A percentile compares a stretch with the other conserved stretches of the same genome.
These are phyloP conservation scores for Xiphophorus hellerii DNA, from an alignment of 2,113 vertebrate genomes.

Conservation along the genomic window DNA sequence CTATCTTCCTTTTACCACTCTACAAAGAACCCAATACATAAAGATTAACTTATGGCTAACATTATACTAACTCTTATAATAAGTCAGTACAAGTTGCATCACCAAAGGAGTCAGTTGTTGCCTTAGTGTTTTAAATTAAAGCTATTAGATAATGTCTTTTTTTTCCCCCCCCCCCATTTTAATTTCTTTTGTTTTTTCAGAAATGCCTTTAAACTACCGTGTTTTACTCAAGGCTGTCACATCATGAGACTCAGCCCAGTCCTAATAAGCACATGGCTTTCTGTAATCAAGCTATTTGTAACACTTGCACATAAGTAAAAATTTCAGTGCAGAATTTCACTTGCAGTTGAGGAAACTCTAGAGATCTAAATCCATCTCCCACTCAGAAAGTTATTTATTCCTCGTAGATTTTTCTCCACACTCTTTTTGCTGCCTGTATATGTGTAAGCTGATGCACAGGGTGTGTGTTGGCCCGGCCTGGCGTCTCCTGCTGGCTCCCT, in stretches of 20 bases:
- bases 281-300: neutral
- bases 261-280: neutral
- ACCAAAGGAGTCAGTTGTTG: no score
- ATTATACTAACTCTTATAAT: no score
- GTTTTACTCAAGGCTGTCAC: neutral
- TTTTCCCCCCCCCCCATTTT: no score
- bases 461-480: slow-evolving; percentile 52
- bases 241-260: neutral
- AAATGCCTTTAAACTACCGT: neutral
- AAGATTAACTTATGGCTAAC: neutral
- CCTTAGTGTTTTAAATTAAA: no score
- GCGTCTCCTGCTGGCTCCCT: slow-evolving; percentile 65
- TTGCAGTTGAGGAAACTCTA: neutral
- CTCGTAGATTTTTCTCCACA: slow-evolving; percentile 19
- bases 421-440: slow-evolving; percentile 24
- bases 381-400: slow-evolving; percentile 3
- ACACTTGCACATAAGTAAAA: neutral
- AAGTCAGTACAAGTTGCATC: no score
- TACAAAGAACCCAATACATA: neutral
- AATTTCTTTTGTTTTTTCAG: no score
- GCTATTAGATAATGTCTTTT: no score
- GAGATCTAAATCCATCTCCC: neutral
- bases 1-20: neutral
- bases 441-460: slow-evolving; percentile 40
- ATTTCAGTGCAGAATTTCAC: neutral